These are phyloP conservation scores for Tipula unca DNA, from an alignment of 2,888 invertebrate genomes.

Conservation along the genomic window DNA sequence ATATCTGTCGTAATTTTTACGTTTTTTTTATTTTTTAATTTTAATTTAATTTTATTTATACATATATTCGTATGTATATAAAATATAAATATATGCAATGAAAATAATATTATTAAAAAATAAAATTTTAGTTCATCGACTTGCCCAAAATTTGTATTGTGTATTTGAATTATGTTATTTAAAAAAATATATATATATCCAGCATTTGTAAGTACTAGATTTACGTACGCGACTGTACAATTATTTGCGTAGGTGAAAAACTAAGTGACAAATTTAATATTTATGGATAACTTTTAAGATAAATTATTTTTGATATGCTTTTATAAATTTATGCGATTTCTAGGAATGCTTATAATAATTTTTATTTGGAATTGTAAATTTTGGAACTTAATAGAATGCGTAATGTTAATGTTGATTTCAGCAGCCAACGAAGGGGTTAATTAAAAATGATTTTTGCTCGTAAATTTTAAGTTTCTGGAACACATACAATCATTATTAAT, in stretches of 20 bases:
- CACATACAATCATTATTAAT: background rate
- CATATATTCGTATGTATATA: background rate
- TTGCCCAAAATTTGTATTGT: background rate
- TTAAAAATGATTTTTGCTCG: background rate
- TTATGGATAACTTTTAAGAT: background rate
- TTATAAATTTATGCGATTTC: background rate
- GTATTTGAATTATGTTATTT: background rate
- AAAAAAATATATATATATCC: background rate
- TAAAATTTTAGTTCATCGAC: background rate
- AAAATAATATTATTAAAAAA: background rate
- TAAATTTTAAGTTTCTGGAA: background rate
- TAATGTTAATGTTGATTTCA: background rate
- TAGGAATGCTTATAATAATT: background rate
- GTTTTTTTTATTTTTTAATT: background rate
- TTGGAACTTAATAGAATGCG: background rate
- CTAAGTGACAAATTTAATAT: background rate
- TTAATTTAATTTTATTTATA: background rate
- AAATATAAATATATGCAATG: background rate
- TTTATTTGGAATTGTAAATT: background rate
- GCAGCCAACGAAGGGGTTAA: background rate
- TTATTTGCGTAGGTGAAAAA: background rate
- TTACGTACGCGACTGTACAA: background rate
- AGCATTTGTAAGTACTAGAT: background rate
- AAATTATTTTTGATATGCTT: background rate
- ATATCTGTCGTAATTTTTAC: slow-evolving; percentile 8